A percentile compares a stretch with the other conserved stretches of the same genome.
These are phyloP conservation scores for Automeris io DNA, from an alignment of 2,888 invertebrate genomes.

Conservation along the genomic window DNA sequence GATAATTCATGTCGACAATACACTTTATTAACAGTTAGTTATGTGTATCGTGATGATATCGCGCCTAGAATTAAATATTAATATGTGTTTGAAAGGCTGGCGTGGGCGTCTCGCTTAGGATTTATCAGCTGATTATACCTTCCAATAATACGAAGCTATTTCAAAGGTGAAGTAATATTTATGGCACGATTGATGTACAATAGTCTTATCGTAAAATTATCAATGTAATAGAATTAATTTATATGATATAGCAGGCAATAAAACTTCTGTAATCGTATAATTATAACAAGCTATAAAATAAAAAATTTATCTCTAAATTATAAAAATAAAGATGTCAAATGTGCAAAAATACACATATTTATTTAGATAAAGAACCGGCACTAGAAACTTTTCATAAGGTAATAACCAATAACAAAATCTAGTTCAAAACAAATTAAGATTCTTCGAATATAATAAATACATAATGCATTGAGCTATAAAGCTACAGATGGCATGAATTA, in stretches of 20 bases:
- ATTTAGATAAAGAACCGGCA: neutral
- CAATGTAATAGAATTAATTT: slow-evolving; percentile 1
- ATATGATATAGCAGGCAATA: neutral
- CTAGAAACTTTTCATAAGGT: neutral
- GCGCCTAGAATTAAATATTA: slow-evolving; percentile 74
- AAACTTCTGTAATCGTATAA: no score
- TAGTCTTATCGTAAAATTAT: no score
- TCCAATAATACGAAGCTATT: neutral
- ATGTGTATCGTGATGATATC: slow-evolving; percentile 67
- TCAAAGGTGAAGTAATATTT: slow-evolving; percentile 5
- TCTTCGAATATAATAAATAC: neutral
- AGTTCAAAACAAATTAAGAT: neutral
- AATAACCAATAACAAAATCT: neutral
- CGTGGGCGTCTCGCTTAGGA: slow-evolving; percentile 46
- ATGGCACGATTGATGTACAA: no score
- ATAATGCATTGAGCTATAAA: no score
- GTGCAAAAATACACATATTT: no score
- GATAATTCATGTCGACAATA: slow-evolving; percentile 75
- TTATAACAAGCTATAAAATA: no score
- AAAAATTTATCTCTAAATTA: no score
- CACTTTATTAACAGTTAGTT: slow-evolving; percentile 73
- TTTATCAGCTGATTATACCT: slow-evolving; percentile 29
- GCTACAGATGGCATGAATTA: neutral
- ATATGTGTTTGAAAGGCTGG: slow-evolving; percentile 59
- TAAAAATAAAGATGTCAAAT: no score